These are phyloP conservation scores for Himantopus leucocephalus DNA, from an alignment of 2,113 vertebrate genomes.

Conservation along the genomic window DNA sequence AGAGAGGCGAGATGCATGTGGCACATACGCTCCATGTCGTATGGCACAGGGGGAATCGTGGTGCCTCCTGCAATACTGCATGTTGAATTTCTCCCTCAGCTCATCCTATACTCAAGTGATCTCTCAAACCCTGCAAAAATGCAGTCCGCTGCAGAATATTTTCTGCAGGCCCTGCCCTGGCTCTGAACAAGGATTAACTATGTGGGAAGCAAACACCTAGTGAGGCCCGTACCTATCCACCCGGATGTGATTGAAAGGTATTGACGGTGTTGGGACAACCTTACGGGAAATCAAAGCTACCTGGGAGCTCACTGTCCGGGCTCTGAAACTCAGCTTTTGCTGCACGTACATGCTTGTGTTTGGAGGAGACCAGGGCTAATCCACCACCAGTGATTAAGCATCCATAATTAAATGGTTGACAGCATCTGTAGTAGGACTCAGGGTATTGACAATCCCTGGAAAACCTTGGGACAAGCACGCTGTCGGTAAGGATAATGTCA, in stretches of 20 bases:
- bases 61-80: background rate
- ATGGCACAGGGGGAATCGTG: accelerated
- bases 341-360: background rate
- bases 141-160: background rate
- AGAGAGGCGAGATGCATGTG: background rate
- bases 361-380: background rate
- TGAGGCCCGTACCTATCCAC: background rate
- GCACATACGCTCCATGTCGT: background rate
- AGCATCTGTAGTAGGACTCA: background rate
- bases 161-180: background rate
- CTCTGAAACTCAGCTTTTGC: background rate
- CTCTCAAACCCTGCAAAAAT: background rate
- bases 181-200: background rate
- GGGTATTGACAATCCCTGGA: background rate
- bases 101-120: background rate
- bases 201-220: background rate
- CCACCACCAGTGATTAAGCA: background rate
- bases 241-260: background rate
- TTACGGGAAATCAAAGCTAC: background rate
- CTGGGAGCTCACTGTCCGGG: background rate
- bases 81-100: background rate
- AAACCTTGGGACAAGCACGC: background rate
- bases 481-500: background rate
- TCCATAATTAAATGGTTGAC: background rate
- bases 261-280: background rate